Conservation (phyloP, 2,888 invertebrate genomes). For the Troides aeacus region DNA sequence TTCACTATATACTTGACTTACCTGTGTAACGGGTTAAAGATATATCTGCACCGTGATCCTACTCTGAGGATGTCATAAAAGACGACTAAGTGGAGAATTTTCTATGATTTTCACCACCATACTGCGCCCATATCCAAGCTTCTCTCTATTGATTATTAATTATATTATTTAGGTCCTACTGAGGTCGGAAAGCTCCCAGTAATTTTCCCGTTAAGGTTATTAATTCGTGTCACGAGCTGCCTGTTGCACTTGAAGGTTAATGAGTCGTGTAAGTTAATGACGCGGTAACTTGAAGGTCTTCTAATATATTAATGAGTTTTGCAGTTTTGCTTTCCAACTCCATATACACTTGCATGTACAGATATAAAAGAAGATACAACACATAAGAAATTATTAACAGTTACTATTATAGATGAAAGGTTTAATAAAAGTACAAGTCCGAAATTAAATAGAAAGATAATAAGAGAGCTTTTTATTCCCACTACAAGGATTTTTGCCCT, state of each 20-base stretch:
- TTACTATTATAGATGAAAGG: neutral
- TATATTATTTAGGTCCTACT: neutral
- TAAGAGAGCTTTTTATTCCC: too few relatives aligned
- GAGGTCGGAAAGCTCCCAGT: constrained; percentile 5
- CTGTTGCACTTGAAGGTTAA: constrained; percentile 18
- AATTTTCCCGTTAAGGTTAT: constrained; percentile 15
- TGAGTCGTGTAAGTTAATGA: constrained; percentile 21
- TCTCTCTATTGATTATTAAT: neutral
- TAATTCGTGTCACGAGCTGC: constrained; percentile 4
- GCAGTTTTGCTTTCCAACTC: neutral
- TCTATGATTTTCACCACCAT: too few relatives aligned
- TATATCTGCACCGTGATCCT: too few relatives aligned
- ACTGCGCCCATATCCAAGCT: too few relatives aligned
- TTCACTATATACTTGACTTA: too few relatives aligned
- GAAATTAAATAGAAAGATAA: too few relatives aligned
- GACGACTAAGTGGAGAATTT: too few relatives aligned
- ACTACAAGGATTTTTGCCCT: too few relatives aligned
- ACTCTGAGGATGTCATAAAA: too few relatives aligned
- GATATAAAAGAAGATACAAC: neutral
- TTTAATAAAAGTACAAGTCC: too few relatives aligned
- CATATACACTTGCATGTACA: neutral
- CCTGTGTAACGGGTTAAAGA: too few relatives aligned
- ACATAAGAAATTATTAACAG: neutral
- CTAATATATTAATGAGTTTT: constrained; percentile 9
- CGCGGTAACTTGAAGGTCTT: constrained; percentile 10